Evolutionary conservation across 2,888 invertebrate species (phyloP), one percentile per base, ranked within the genome.

Genomic region (Agrochola litura): DNA sequence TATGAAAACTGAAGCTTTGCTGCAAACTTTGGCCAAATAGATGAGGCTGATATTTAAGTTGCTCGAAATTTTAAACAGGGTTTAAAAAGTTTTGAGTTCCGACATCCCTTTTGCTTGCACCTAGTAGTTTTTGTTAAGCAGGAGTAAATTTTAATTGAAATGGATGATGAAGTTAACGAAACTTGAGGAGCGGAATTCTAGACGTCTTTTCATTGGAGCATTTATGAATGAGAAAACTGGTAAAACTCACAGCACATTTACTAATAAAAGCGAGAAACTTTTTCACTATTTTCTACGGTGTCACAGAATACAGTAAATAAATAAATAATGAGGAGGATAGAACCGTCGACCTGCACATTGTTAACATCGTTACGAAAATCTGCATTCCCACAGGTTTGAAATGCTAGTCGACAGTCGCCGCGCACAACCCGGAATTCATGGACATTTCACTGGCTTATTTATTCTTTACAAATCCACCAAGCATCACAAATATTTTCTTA

Each of bases 141-240:
- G 68, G 61, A 84, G 74, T 74, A 82, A 82, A 82, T 77, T 85
- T 85, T 85, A 84, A 85, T 85, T 82, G 82, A 85, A 85, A 85
- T 66, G 72, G 74, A 84, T 73, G 82, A 69, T 75, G 56, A 78
- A 84, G 60, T 78, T 72, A 69, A 54, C 46, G 73, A 69, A 84
- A 77, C 60, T 81, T 73, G 49, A 71, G 54, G 25, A 56, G 70
- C 77, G 37, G 19, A 68, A 70, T 73, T 54, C 37, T 67, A 70
- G 46, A 80, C 54, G 73, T 84, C 67, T 80, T 73, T 80, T 80
- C 43, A 73, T 70, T 84, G 37, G 41, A 49, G 16, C 43, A 54
- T 52, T 30, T 58, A 63, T 54, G 16, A n/a, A 64, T 60, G 60
- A 49, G 56, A n/a, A 37, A 19, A 54, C 37, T 81, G 14, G 8